Conservation (phyloP, 2,797 vertebrate genomes). For the Fratercula arctica region DNA sequence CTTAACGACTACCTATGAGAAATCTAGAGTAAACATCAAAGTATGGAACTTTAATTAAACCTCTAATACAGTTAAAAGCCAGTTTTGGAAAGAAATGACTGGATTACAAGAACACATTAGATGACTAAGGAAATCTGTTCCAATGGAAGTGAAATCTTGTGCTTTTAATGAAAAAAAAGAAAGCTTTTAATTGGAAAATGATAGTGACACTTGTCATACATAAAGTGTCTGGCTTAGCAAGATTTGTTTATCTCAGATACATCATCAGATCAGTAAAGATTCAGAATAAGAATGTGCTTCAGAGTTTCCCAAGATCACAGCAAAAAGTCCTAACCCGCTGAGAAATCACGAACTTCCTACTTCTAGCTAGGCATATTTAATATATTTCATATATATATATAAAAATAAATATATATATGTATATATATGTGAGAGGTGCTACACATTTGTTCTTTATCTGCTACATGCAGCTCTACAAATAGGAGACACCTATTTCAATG, state of each 20-base stretch:
- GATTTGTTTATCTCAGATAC: neutral
- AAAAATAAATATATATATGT: too few relatives aligned
- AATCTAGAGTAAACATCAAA: neutral
- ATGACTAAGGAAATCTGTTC: neutral
- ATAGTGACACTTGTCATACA: neutral
- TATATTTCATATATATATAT: neutral
- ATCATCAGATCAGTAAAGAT: neutral
- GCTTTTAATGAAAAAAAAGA: neutral
- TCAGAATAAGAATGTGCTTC: neutral
- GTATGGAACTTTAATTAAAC: neutral
- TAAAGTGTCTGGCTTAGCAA: neutral
- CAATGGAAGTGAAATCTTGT: neutral
- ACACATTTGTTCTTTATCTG: neutral
- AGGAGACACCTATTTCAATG: neutral
- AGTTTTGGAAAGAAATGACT: neutral
- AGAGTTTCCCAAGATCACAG: neutral
- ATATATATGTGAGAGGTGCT: neutral
- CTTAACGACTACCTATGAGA: neutral
- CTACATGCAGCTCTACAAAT: neutral
- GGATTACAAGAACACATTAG: neutral
- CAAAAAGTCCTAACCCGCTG: neutral
- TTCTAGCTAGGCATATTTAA: neutral
- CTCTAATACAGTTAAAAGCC: neutral
- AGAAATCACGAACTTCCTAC: neutral
- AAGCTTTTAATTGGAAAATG: neutral